Base-by-base conservation (phyloP, 2,888 invertebrate genomes). In the Loripinus fragilis region DNA sequence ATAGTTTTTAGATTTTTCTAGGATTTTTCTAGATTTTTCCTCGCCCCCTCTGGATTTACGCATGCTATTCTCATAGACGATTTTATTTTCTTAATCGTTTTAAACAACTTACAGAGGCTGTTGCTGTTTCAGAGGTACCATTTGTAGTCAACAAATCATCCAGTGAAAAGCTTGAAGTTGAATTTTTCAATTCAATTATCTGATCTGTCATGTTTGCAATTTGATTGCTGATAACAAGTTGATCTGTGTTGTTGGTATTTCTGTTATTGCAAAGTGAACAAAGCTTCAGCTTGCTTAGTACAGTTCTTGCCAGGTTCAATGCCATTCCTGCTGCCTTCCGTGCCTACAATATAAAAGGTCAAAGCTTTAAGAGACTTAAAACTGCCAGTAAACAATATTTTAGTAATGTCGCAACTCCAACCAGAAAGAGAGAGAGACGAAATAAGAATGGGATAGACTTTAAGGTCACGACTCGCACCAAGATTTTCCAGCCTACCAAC, bases 101-200 rank as follows among this genome's bases (percentile, higher is more conserved):
- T n/a, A n/a, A n/a, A n/a, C n/a, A 8, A 12, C 80, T 38, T 75
- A 81, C 78, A n/a, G 81, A 81, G 12, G 75, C 73, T 10, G 81
- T 75, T 15, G 66, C 71, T 20, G 45, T 67, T 15, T 17, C 45
- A n/a, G 41, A 23, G 0, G 33, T 38, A 23, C 71, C 71, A n/a
- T 74, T 50, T 0, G 71, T 45, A 23, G 64, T 55, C 10, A 23
- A 17, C 33, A 83, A 65, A 2, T 76, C 83, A 30, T 78, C 74
- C n/a, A 83, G 42, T 8, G 50, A 28, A 45, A 83, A 83, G 20
- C 60, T 48, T 2, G 83, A 72, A 2, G 65, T 66, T 38, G 38
- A 38, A 12, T 38, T 5, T 33, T 75, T 42, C 30, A 69, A 80
- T 7, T 30, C 25, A 10, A 71, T 80, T 5, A 23, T 65, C 7